phyloP scores from a whole-genome alignment of 2,888 invertebrate genomes.

The Mongoloraphidia duomilia region DNA sequence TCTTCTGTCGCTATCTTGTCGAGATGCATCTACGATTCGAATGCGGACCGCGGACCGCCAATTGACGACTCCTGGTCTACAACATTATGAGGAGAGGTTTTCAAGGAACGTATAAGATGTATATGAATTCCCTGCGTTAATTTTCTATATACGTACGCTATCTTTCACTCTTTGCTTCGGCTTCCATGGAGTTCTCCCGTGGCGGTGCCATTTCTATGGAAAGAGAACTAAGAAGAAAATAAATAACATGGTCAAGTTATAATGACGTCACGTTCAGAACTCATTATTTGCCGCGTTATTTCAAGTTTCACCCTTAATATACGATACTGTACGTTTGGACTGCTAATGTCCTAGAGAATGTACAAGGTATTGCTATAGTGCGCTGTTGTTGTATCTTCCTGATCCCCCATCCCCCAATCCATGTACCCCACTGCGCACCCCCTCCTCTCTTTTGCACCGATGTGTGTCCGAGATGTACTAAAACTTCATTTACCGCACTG shows the following conservation, averaged over 20 bases:
- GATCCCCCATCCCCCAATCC: neutral
- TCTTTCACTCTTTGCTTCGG: too few relatives aligned
- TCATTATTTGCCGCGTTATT: constrained; percentile 33
- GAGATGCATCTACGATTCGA: too few relatives aligned
- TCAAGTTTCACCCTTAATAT: constrained; percentile 33
- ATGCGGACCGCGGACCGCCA: too few relatives aligned
- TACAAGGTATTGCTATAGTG: too few relatives aligned
- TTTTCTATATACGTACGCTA: constrained; percentile 12
- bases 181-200: constrained; percentile 19
- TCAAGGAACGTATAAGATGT: too few relatives aligned
- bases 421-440: neutral
- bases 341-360: constrained; percentile 23
- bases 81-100: too few relatives aligned
- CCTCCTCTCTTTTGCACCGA: constrained; percentile 5
- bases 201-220: constrained; percentile 27
- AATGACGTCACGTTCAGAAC: constrained; percentile 36
- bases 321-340: constrained; percentile 23
- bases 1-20: too few relatives aligned
- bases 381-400: too few relatives aligned
- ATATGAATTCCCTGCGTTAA: constrained; percentile 22
- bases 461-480: neutral
- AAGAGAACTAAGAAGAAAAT: constrained; percentile 31
- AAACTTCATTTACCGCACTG: too few relatives aligned
- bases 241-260: constrained; percentile 33
- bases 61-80: too few relatives aligned